Base-by-base conservation (phyloP, 2,888 invertebrate species). In the Eilema griseolum region DNA sequence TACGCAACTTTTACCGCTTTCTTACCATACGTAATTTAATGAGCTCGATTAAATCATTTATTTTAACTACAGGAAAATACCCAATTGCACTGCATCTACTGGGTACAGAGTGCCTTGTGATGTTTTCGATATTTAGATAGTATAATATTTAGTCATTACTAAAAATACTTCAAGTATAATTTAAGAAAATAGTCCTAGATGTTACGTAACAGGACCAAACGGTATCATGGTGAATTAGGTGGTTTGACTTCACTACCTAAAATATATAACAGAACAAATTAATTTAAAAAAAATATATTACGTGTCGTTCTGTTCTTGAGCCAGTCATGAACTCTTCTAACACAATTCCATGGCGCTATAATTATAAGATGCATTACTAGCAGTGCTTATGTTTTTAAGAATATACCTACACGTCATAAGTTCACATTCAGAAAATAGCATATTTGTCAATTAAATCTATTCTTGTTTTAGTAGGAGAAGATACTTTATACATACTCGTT, bases 51-150 rank as follows among this genome's bases (percentile, higher is more conserved):
- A n/a, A n/a, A n/a, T n/a, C n/a, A n/a, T n/a, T n/a, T n/a, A n/a
- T n/a, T n/a, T n/a, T n/a, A n/a, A n/a, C n/a, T n/a, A n/a, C n/a
- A n/a, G n/a, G n/a, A n/a, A n/a, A n/a, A n/a, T n/a, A n/a, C n/a
- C n/a, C n/a, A 60, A 46, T 46, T 56, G 52, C 31, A 56, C 23
- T 31, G 65, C 65, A 12, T 8, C 10, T 57, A 33, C 20, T 37
- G n/a, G 52, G 8, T 33, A 33, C 57, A 56, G n/a, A 33, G 57
- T 57, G 65, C 65, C 65, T 57, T 57, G 63, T 63, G 41, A 26
- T 3, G 16, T 23, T 63, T 46, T 63, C 26, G 26, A 63, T 26
- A 16, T 41, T 46, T 46, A 63, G 12, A 8, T 63, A 52, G 20
- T 1, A 11, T n/a, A 52, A 20, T 20, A 20, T 10, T 52, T 41